Conservation (phyloP, 2,797 vertebrate species). For the Myiotriccus ornatus region DNA sequence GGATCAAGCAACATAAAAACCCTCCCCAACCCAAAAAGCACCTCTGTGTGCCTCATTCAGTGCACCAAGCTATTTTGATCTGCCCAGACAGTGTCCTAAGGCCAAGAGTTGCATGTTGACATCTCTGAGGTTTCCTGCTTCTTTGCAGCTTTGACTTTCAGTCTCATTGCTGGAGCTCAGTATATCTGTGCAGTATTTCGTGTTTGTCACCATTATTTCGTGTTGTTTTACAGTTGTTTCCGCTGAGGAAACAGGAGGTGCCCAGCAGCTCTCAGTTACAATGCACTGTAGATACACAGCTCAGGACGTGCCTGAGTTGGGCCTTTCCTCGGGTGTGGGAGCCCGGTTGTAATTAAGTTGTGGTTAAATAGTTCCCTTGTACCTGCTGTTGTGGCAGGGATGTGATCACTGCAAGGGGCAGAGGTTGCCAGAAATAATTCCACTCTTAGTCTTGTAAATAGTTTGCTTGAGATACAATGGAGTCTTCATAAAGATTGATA, state of each 20-base stretch:
- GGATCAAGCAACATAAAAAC: neutral
- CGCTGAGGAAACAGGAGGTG: neutral
- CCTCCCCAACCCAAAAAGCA: neutral
- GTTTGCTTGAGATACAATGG: neutral
- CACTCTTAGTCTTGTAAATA: neutral
- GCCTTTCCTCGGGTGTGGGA: neutral
- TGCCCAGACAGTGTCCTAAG: neutral
- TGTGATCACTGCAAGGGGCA: neutral
- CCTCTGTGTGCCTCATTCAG: neutral
- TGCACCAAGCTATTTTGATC: neutral
- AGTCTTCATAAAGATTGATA: neutral
- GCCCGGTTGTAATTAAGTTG: neutral
- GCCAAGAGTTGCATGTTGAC: neutral
- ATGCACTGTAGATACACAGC: neutral
- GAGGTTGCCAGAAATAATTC: neutral
- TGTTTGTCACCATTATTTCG: neutral
- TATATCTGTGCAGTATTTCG: neutral
- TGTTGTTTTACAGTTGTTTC: rapidly evolving
- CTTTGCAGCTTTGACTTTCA: neutral
- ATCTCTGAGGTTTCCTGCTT: neutral
- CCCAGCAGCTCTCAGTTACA: neutral
- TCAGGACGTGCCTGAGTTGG: neutral
- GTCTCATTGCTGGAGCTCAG: neutral
- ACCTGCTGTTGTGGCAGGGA: neutral
- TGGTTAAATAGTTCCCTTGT: neutral